phyloP scores from a whole-genome alignment of 2,888 invertebrate genomes.

The Epirrhoe alternata region DNA sequence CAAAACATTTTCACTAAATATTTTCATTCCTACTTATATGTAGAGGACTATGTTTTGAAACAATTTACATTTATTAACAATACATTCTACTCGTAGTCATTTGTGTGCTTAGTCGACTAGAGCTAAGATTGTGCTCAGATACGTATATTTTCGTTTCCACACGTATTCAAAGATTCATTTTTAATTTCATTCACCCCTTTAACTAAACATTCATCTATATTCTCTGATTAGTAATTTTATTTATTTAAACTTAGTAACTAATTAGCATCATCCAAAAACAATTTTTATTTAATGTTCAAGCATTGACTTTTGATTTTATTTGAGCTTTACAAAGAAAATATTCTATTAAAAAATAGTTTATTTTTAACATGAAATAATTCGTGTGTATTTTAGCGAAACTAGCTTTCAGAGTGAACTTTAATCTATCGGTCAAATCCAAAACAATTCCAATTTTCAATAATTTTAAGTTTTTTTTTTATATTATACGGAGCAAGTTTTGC shows the following conservation, averaged over 20 bases:
- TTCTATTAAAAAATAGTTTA: not conserved
- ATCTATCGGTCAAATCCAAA: conserved; percentile 30
- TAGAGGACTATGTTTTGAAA: conserved; percentile 44
- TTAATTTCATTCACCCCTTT: conserved; percentile 4
- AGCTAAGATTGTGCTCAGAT: conserved; percentile 54
- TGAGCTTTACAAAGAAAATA: not conserved
- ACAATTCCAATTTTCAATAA: conserved; percentile 27
- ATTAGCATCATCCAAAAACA: not conserved
- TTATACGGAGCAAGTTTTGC: conserved; percentile 89
- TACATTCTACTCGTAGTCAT: conserved; percentile 44
- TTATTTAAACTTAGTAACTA: not conserved
- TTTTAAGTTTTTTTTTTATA: conserved; percentile 25
- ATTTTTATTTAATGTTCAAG: not conserved
- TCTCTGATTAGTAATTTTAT: not conserved
- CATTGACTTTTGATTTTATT: not conserved
- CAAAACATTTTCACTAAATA: conserved; percentile 75
- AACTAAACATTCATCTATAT: not conserved
- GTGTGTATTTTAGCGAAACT: not conserved
- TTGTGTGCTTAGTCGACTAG: conserved; percentile 58
- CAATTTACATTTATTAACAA: conserved; percentile 40
- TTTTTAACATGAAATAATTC: not conserved
- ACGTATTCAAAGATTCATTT: conserved; percentile 27
- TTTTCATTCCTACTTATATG: conserved; percentile 54
- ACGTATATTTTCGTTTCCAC: conserved; percentile 45
- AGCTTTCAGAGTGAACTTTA: conserved; percentile 1